These are phyloP conservation scores for Aspidoscelis tigris DNA, from an alignment of 2,113 vertebrate species.

Conservation along the genomic window DNA sequence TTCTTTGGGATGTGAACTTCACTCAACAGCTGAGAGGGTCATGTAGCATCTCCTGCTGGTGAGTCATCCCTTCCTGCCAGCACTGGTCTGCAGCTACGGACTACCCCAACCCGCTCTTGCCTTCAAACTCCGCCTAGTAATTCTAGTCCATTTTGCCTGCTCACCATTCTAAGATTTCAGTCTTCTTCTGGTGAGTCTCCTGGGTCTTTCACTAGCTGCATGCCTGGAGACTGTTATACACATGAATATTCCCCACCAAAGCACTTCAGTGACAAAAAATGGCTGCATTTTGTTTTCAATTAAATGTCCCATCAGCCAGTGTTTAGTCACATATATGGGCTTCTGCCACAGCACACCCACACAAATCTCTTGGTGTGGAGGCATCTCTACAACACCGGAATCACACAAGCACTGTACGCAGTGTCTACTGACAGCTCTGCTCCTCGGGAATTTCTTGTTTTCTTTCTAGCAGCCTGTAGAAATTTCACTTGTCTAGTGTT, in stretches of 20 bases:
- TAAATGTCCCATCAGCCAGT: no score
- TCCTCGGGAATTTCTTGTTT: background rate
- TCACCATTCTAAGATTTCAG: background rate
- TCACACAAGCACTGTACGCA: no score
- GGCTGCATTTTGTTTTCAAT: background rate
- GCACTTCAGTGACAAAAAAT: background rate
- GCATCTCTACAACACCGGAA: no score
- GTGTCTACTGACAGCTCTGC: no score
- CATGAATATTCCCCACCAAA: background rate
- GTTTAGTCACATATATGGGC: no score
- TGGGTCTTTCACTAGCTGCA: background rate
- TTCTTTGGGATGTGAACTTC: background rate
- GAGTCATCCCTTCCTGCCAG: background rate
- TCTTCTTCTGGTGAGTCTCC: background rate
- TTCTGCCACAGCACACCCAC: no score
- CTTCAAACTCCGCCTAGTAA: background rate
- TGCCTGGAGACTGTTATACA: background rate
- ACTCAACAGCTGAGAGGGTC: no score
- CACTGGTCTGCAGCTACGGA: background rate
- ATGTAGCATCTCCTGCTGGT: no score
- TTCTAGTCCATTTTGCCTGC: background rate
- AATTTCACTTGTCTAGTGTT: background rate
- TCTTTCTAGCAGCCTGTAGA: background rate
- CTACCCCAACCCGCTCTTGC: background rate
- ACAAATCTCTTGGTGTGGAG: no score